These are phyloP conservation scores for Drepana falcataria DNA, from an alignment of 2,888 invertebrate genomes.

Conservation along the genomic window DNA sequence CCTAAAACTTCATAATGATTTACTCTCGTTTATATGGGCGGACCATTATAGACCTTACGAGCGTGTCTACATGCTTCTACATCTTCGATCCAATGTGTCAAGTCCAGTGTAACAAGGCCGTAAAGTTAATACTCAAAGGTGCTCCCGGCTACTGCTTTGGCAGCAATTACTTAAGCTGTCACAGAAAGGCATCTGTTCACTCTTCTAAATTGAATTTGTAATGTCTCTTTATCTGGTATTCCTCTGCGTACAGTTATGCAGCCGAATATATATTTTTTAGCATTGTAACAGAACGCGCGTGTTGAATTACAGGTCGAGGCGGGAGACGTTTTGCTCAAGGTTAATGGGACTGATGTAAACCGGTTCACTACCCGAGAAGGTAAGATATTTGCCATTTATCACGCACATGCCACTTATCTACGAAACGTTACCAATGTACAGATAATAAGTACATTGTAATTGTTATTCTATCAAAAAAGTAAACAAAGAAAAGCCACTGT, in stretches of 20 bases:
- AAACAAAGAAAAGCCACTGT: conserved; percentile 37
- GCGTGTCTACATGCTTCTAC: not conserved
- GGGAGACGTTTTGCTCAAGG: conserved; percentile 95
- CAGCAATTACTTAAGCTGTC: not conserved
- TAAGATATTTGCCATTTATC: conserved; percentile 75
- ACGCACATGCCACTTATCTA: conserved; percentile 50
- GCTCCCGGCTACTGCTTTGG: not conserved
- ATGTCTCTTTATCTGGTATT: conserved; percentile 3
- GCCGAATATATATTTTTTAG: conserved; percentile 3
- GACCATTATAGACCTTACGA: not conserved
- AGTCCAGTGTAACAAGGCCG: not conserved
- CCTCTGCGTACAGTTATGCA: conserved; percentile 18
- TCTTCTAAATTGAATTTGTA: conserved; percentile 4
- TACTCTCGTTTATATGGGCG: not conserved
- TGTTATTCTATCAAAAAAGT: conserved; percentile 24
- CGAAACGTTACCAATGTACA: conserved; percentile 31
- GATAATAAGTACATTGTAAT: conserved; percentile 29
- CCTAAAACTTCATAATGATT: not conserved
- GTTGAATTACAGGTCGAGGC: conserved; percentile 90
- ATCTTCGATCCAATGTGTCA: not conserved
- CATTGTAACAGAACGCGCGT: conserved; percentile 34
- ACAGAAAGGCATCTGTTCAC: conserved; percentile 1
- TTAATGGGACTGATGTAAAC: conserved; percentile 95
- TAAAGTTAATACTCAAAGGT: conserved; percentile 2
- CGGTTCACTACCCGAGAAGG: conserved; percentile 96